These are phyloP conservation scores for Cromileptes altivelis DNA, from an alignment of 2,113 vertebrate genomes.

Conservation along the genomic window DNA sequence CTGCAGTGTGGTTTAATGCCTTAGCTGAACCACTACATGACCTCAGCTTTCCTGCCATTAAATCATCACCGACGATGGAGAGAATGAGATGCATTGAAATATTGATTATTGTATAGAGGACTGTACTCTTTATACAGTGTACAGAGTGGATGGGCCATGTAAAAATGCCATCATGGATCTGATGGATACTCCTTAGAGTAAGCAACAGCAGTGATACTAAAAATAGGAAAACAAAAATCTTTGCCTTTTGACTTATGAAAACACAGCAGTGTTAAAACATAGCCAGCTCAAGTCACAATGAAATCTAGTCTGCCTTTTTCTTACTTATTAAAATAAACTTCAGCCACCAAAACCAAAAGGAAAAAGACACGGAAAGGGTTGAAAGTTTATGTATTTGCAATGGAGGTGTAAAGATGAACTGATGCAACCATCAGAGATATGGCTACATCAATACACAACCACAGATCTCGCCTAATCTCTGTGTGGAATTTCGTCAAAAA, in stretches of 20 bases:
- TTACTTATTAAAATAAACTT: too few relatives aligned
- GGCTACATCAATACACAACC: not conserved
- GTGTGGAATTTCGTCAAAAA: not conserved
- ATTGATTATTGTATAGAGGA: constrained; percentile 39
- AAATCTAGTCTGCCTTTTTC: not conserved
- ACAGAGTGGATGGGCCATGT: constrained; percentile 1
- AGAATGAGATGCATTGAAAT: constrained; percentile 70
- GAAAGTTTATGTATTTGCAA: not conserved
- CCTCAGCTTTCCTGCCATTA: constrained; percentile 59
- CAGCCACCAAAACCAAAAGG: too few relatives aligned
- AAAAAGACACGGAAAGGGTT: not conserved
- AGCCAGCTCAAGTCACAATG: not conserved
- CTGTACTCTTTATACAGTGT: constrained; percentile 28
- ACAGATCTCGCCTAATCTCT: not conserved
- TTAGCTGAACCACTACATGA: constrained; percentile 64
- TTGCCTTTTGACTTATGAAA: not conserved
- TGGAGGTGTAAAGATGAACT: not conserved
- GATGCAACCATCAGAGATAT: not conserved
- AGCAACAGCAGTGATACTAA: not conserved
- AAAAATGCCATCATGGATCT: not conserved
- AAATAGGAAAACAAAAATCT: not conserved
- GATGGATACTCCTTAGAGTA: not conserved
- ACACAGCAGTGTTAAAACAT: not conserved
- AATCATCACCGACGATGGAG: constrained; percentile 47
- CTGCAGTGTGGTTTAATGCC: constrained; percentile 46